Percentiles rank a stretch among this genome's conserved stretches.
phyloP scores from a whole-genome alignment of 2,113 vertebrate species.

The Narcine bancroftii region DNA sequence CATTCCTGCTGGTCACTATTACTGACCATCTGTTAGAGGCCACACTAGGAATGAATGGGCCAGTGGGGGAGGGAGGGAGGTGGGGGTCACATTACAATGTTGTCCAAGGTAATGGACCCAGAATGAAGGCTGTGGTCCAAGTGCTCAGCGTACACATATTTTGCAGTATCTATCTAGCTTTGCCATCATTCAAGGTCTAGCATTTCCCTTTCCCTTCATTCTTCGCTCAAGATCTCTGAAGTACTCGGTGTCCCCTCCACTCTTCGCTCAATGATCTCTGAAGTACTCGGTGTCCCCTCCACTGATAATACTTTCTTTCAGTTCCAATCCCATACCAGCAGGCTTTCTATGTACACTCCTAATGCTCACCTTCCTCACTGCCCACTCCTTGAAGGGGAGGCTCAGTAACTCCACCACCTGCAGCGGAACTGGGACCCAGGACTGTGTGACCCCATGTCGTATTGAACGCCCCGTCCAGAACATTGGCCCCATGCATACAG shows the following conservation, averaged over 20 bases:
- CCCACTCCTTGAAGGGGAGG: neutral
- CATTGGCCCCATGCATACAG: neutral
- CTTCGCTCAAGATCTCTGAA: too few relatives aligned
- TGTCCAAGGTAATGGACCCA: neutral
- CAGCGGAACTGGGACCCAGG: neutral
- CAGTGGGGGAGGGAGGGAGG: neutral
- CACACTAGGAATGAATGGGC: neutral
- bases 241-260: too few relatives aligned
- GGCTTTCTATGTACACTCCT: too few relatives aligned
- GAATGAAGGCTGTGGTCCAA: neutral
- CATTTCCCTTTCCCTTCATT: too few relatives aligned
- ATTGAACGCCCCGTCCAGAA: neutral
- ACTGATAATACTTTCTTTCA: too few relatives aligned
- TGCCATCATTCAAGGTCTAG: too few relatives aligned
- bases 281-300: too few relatives aligned
- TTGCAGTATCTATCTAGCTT: too few relatives aligned
- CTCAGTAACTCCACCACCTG: neutral
- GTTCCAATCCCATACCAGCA: too few relatives aligned
- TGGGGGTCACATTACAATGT: neutral
- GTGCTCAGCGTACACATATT: neutral
- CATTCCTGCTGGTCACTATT: neutral
- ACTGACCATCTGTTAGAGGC: neutral
- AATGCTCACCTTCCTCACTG: too few relatives aligned
- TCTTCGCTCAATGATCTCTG: too few relatives aligned
- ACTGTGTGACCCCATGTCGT: neutral